Base-by-base conservation (phyloP, 2,797 vertebrate genomes). In the Halcyon smyrnensis region DNA sequence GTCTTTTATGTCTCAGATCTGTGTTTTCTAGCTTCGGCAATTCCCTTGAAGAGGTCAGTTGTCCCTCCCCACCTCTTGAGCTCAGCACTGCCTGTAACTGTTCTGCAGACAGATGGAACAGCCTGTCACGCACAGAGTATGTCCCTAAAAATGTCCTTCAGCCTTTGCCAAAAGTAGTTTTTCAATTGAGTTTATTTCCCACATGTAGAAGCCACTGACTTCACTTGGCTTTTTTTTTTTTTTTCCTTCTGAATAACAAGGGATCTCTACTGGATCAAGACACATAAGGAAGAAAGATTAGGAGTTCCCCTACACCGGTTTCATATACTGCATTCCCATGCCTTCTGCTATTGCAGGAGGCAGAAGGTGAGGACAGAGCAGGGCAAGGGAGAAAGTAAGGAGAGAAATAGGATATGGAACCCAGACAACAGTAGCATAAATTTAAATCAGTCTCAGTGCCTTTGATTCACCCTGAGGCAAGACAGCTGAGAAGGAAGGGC, bases 301-400 rank as follows among this genome's bases (percentile, higher is more conserved):
- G n/a, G 70, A 75, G 32, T 32, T 65, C 23, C 62, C 45, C 21
- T 46, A 39, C 36, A 23, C 9, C 63, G 43, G 15, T 74, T 87
- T 80, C 36, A 80, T 41, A 37, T 4, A 32, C 9, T 84, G 57
- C 73, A 68, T 67, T 95, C 64, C 79, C 59, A 79, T 3, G 9
- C 50, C 6, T 57, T 11, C 41, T 54, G 28, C 67, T 62, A 23
- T 3, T 27, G 41, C 0, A 1, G 73, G 50, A 59, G 67, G 56
- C 23, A 83, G 84, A 46, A 76, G 36, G 43, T 23, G 75, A 94
- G 64, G 70, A 68, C 65, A 94, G 46, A 75, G 57, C 34, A 86
- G 18, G 28, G 65, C 25, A 92, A 87, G 39, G 11, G 19, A 54
- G 50, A 73, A 93, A 76, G 25, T 37, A 73, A 30, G 27, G 34